Percentiles rank a stretch among this genome's conserved stretches.
These are phyloP conservation scores for Perccottus glenii DNA, from an alignment of 2,113 vertebrate genomes.

Conservation along the genomic window DNA sequence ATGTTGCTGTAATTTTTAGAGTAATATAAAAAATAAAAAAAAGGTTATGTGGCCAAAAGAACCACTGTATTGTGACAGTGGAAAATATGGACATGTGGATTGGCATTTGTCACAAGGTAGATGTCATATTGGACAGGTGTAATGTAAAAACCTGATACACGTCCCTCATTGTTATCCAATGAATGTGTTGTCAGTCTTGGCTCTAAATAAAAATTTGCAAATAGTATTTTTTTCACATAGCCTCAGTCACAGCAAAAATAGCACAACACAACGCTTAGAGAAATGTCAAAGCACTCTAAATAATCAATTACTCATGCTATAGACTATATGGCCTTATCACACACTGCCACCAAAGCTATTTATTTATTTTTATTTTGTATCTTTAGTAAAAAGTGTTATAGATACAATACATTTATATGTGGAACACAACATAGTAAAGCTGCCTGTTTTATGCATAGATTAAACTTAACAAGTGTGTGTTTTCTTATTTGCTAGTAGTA, in stretches of 20 bases:
- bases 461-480: no score
- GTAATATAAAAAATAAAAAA: no score
- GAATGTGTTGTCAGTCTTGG: neutral
- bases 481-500: neutral
- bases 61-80: neutral
- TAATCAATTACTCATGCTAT: neutral
- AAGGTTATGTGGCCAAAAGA: neutral
- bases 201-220: neutral
- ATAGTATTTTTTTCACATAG: conserved; percentile 7
- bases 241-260: neutral
- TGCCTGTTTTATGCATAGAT: no score
- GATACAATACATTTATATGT: no score
- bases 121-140: conserved; percentile 4
- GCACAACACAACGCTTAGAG: neutral
- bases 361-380: neutral
- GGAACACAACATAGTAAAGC: no score
- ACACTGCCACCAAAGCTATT: conserved; percentile 1
- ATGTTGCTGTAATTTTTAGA: no score
- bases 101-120: neutral
- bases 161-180: conserved; percentile 3
- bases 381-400: neutral
- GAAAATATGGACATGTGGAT: neutral
- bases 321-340: neutral
- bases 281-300: conserved; percentile 1
- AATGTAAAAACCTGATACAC: neutral